Evolutionary conservation across 2,797 vertebrate genomes (phyloP).

Genomic region (Urophycis tenuis): DNA sequence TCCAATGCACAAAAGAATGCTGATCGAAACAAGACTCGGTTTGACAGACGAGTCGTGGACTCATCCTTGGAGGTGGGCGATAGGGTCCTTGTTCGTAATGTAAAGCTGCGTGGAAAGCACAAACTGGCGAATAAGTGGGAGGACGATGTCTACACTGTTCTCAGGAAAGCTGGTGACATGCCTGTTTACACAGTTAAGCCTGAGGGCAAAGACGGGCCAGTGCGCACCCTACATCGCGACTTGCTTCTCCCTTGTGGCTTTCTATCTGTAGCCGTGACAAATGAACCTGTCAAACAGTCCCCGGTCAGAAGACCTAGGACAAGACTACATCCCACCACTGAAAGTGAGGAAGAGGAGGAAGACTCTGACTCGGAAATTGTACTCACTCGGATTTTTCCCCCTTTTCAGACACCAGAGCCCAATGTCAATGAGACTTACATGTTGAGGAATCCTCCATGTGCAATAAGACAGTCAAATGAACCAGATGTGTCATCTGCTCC

Average conservation of each 20-base stretch:
- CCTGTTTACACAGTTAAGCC: no score
- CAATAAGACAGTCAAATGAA: no score
- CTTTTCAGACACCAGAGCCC: no score
- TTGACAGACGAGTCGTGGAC: background rate
- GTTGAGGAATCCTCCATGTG: no score
- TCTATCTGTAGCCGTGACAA: background rate
- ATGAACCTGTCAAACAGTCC: background rate
- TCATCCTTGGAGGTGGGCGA: background rate
- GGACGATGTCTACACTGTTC: background rate
- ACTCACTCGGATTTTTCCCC: no score
- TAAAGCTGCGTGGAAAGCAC: background rate
- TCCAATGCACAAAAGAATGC: background rate
- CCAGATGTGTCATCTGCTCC: background rate
- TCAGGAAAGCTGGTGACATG: background rate
- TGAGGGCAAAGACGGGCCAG: background rate
- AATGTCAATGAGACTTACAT: no score
- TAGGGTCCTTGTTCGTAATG: background rate
- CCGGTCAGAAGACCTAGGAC: background rate
- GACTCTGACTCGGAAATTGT: no score
- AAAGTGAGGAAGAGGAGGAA: no score
- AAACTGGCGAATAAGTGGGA: background rate
- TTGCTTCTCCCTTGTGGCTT: conserved; percentile 1
- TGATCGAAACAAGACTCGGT: conserved; percentile 6
- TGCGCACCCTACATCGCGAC: background rate
- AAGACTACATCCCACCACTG: no score